A percentile compares a stretch with the other conserved stretches of the same genome.
Conservation (phyloP, 2,797 vertebrate species). For the Kryptopterus vitreolus region DNA sequence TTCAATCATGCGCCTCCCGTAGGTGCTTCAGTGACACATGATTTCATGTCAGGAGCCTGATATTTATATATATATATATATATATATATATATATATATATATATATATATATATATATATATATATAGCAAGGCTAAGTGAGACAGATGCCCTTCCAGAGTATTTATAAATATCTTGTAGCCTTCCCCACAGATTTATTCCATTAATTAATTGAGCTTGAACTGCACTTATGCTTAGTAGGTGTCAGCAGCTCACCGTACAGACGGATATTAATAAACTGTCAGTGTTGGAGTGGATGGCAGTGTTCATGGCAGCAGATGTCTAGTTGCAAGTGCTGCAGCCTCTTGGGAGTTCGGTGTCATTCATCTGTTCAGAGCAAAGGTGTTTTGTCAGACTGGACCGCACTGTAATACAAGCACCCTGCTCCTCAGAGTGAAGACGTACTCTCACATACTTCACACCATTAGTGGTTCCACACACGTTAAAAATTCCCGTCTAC, state of each 20-base stretch:
- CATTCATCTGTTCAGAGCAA: conserved; percentile 20
- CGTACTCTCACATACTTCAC: conserved; percentile 4
- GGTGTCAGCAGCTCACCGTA: conserved; percentile 37
- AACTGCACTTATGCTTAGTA: conserved; percentile 61
- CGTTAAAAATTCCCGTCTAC: not conserved
- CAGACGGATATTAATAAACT: conserved; percentile 64
- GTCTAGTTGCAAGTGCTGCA: conserved; percentile 32
- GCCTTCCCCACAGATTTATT: conserved; percentile 52
- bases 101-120: no score
- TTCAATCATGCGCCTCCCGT: not conserved
- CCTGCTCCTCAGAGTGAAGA: not conserved
- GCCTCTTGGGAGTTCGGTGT: conserved; percentile 24
- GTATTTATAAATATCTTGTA: conserved; percentile 40
- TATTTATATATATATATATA: no score
- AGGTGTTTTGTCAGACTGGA: conserved; percentile 35
- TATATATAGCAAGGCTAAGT: conserved; percentile 21
- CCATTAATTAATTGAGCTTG: conserved; percentile 66
- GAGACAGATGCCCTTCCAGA: conserved; percentile 55
- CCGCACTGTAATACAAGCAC: not conserved
- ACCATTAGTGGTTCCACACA: not conserved
- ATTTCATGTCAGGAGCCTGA: conserved; percentile 2
- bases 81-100: no score
- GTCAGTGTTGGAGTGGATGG: conserved; percentile 44
- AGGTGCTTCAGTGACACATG: not conserved
- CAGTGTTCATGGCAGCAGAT: conserved; percentile 34